Evolutionary conservation across 1,140 invertebrate species (phyloP).

Genomic region (Pteromalus puparum): DNA sequence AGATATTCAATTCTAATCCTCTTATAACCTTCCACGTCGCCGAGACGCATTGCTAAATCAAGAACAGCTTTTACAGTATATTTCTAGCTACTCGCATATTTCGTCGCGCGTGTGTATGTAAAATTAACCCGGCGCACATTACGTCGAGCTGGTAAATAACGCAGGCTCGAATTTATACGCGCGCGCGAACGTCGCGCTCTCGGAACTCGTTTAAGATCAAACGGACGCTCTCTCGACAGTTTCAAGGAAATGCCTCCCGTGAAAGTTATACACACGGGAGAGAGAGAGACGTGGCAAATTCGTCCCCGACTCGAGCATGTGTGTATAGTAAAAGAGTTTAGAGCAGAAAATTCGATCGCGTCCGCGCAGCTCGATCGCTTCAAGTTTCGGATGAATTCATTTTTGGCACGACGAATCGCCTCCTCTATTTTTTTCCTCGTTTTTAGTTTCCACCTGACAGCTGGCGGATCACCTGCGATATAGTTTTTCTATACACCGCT

Average conservation of each 20-base stretch:
- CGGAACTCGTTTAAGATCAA: constrained; percentile 42
- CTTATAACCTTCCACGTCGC: too few relatives aligned
- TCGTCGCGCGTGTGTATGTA: background rate
- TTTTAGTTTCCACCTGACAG: too few relatives aligned
- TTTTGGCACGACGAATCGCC: background rate
- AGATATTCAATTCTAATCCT: too few relatives aligned
- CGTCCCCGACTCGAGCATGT: background rate
- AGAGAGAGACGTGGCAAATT: background rate
- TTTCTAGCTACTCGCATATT: too few relatives aligned
- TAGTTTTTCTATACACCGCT: too few relatives aligned
- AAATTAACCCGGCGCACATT: constrained; percentile 32
- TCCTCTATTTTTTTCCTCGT: too few relatives aligned
- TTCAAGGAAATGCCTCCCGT: constrained; percentile 7
- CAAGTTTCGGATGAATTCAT: background rate
- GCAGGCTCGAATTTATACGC: constrained; percentile 13
- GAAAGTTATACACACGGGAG: constrained; percentile 4
- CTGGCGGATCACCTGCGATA: too few relatives aligned
- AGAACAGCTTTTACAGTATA: too few relatives aligned
- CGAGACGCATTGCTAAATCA: too few relatives aligned
- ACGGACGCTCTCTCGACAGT: constrained; percentile 1
- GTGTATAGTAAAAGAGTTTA: background rate
- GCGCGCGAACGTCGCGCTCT: background rate
- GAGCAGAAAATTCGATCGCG: background rate
- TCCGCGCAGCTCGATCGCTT: background rate
- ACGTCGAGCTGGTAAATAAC: constrained; percentile 39